Evolutionary conservation across 2,797 vertebrate genomes (phyloP).

Genomic region (Spinus pinus): DNA sequence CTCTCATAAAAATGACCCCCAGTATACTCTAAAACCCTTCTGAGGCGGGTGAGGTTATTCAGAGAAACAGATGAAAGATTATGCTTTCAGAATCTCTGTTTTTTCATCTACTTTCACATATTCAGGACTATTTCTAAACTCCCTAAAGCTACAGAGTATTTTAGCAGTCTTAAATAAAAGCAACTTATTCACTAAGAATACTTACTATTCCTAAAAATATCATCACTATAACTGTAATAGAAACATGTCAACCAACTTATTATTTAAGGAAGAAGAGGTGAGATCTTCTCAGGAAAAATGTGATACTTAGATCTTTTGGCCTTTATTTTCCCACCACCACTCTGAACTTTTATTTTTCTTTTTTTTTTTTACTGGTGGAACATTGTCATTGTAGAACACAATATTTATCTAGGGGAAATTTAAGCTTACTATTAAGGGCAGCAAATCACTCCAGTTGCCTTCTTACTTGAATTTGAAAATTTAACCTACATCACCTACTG

Average conservation of each 20-base stretch:
- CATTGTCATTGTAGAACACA: background rate
- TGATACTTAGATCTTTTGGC: background rate
- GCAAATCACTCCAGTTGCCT: background rate
- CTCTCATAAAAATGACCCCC: background rate
- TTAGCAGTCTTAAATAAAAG: background rate
- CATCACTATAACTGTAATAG: background rate
- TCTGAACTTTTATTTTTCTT: background rate
- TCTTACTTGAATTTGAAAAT: background rate
- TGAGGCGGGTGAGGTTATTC: background rate
- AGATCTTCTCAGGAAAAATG: background rate
- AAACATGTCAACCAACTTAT: background rate
- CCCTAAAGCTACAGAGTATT: background rate
- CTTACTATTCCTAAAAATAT: constrained; percentile 2
- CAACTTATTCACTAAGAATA: background rate
- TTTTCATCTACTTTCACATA: background rate
- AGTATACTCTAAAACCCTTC: background rate
- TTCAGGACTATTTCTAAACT: background rate
- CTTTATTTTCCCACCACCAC: background rate
- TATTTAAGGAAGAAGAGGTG: background rate
- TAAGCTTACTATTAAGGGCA: background rate
- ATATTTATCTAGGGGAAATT: background rate
- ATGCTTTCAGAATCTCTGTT: background rate
- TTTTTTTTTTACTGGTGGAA: background rate
- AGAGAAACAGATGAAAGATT: background rate
- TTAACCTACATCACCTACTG: background rate